Evolutionary conservation across 2,113 vertebrate species (phyloP).

Genomic region (Cinclus cinclus): DNA sequence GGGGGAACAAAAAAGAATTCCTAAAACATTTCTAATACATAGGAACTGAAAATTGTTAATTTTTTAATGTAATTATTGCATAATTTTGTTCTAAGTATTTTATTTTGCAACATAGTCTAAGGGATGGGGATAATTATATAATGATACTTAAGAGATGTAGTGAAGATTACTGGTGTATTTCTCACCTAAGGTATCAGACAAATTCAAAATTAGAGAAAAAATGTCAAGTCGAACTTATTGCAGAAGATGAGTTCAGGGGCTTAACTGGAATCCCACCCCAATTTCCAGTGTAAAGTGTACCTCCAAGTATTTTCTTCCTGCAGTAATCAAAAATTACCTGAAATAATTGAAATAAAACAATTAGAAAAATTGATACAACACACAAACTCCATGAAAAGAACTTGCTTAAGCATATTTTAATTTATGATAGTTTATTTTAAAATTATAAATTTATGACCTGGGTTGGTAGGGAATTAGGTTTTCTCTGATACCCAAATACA

Average conservation of each 20-base stretch:
- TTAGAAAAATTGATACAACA: background rate
- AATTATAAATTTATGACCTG: background rate
- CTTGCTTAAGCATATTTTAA: background rate
- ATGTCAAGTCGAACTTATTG: background rate
- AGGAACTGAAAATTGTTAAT: background rate
- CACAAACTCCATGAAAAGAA: background rate
- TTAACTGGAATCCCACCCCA: background rate
- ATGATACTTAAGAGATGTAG: background rate
- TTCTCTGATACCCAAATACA: background rate
- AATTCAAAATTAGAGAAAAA: background rate
- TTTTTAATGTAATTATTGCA: background rate
- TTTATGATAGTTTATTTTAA: background rate
- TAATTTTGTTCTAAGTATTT: background rate
- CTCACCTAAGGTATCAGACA: background rate
- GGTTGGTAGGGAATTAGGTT: background rate
- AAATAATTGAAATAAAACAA: background rate
- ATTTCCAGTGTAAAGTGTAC: background rate
- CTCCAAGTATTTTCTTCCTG: background rate
- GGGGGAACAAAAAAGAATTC: accelerated
- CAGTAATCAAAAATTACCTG: background rate
- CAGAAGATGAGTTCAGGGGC: background rate
- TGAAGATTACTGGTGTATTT: background rate
- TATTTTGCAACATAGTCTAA: background rate
- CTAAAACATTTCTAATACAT: background rate
- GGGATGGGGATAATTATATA: background rate